phyloP scores from a whole-genome alignment of 2,888 invertebrate genomes.

The Palloptera scutellata region DNA sequence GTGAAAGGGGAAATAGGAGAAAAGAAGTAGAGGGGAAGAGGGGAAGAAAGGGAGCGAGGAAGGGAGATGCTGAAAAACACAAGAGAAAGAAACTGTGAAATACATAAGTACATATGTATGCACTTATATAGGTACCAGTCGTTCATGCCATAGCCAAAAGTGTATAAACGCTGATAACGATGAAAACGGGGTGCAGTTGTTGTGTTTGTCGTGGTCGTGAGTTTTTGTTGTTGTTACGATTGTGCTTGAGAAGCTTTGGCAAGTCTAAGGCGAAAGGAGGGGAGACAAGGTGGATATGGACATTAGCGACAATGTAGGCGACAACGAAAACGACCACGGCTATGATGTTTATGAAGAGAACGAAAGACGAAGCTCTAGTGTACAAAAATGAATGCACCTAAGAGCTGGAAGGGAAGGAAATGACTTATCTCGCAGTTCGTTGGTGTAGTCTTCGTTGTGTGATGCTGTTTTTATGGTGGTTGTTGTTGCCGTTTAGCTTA shows the following conservation, averaged over 20 bases:
- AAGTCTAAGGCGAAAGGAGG: no score
- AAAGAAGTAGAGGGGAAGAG: not conserved
- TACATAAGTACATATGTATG: slow-evolving; percentile 4
- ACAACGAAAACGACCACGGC: no score
- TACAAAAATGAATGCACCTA: not conserved
- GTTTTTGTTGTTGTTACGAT: not conserved
- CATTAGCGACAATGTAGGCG: no score
- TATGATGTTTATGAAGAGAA: no score
- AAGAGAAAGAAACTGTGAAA: not conserved
- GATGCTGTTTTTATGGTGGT: slow-evolving; percentile 35
- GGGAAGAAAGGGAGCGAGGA: not conserved
- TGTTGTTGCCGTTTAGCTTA: slow-evolving; percentile 52
- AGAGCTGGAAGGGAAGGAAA: not conserved
- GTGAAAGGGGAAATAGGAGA: not conserved
- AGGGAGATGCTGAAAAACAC: not conserved
- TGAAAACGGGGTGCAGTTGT: slow-evolving; percentile 16
- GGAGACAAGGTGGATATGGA: no score
- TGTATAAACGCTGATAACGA: no score
- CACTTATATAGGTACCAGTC: not conserved
- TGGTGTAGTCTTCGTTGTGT: slow-evolving; percentile 30
- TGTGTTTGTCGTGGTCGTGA: not conserved
- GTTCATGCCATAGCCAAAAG: not conserved
- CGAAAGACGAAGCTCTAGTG: not conserved
- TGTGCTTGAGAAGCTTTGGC: not conserved
- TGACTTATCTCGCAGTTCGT: not conserved